phyloP scores from a whole-genome alignment of 2,888 invertebrate genomes.

The Drosophila falleni region DNA sequence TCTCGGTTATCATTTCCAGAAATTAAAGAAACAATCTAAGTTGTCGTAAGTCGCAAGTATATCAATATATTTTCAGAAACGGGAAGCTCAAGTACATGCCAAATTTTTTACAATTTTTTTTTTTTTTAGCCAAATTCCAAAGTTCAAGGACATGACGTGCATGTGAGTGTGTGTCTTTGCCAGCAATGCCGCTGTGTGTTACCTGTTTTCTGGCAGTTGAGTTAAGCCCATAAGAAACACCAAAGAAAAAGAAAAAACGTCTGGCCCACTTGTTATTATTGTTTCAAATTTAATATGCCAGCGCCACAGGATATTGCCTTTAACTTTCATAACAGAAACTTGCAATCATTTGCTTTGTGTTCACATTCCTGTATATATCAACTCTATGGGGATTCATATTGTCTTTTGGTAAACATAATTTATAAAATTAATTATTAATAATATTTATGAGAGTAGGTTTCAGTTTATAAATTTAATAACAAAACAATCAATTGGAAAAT shows the following conservation, averaged over 20 bases:
- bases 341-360: slow-evolving; percentile 33
- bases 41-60: neutral
- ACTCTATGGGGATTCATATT: neutral
- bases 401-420: neutral
- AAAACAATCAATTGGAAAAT: neutral
- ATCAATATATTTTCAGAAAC: slow-evolving; percentile 8
- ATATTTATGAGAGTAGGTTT: neutral
- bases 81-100: slow-evolving; percentile 10
- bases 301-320: slow-evolving; percentile 25
- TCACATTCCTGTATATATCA: slow-evolving; percentile 22
- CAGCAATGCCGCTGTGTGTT: slow-evolving; percentile 10
- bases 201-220: slow-evolving; percentile 22
- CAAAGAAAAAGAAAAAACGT: slow-evolving; percentile 5
- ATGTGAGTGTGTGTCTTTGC: neutral
- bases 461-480: neutral
- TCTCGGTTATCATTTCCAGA: neutral
- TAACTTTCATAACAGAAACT: slow-evolving; percentile 23
- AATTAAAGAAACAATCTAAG: slow-evolving; percentile 1
- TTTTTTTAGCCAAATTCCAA: slow-evolving; percentile 34
- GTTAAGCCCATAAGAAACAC: slow-evolving; percentile 10
- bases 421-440: neutral
- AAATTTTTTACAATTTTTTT: slow-evolving; percentile 28
- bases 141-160: slow-evolving; percentile 55
- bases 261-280: slow-evolving; percentile 31
- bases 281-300: slow-evolving; percentile 44